Percentiles rank a stretch among this genome's conserved stretches.
These are phyloP conservation scores for Himalopsyche anomala DNA, from an alignment of 2,888 invertebrate species.

Conservation along the genomic window DNA sequence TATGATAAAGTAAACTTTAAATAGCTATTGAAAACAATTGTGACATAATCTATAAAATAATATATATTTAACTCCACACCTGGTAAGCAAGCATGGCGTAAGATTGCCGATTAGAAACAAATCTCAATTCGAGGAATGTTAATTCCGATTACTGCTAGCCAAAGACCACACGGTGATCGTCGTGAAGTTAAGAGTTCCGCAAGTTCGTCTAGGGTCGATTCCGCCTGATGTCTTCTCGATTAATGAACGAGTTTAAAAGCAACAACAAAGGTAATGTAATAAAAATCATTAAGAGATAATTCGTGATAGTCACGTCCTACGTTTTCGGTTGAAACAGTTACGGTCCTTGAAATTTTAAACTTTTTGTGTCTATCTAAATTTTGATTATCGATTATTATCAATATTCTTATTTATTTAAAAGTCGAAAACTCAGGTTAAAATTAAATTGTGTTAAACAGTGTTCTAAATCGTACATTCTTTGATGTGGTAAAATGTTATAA, in stretches of 20 bases:
- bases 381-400: no score
- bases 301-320: slow-evolving; percentile 34
- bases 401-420: no score
- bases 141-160: slow-evolving; percentile 25
- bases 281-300: slow-evolving; percentile 19
- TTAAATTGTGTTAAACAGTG: no score
- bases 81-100: not conserved
- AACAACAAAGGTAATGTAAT: slow-evolving; percentile 38
- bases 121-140: slow-evolving; percentile 29
- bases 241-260: not conserved
- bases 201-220: slow-evolving; percentile 5
- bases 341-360: not conserved
- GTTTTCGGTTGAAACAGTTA: not conserved
- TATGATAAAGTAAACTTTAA: no score
- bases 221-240: slow-evolving; percentile 27
- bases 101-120: slow-evolving; percentile 58
- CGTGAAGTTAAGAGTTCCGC: not conserved
- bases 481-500: no score
- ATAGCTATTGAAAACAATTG: no score
- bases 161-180: slow-evolving; percentile 20
- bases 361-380: no score
- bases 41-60: no score
- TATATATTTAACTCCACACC: no score
- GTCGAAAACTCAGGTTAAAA: no score
- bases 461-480: no score